phyloP scores from a whole-genome alignment of 2,113 vertebrate genomes.

The Panurus biarmicus region DNA sequence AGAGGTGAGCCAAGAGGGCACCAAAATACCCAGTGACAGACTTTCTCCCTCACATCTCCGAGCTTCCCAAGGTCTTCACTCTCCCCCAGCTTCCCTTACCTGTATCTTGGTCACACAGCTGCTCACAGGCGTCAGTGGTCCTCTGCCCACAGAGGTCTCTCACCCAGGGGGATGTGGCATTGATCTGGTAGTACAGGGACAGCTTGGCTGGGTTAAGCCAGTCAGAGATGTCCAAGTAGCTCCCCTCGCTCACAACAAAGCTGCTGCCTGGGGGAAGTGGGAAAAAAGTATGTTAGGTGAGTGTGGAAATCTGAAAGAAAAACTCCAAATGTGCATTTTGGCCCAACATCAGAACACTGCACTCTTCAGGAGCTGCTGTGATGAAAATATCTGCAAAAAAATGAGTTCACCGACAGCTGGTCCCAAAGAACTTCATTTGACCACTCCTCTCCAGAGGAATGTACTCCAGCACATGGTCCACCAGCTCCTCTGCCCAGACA shows the following conservation, averaged over 20 bases:
- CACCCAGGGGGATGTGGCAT: slow-evolving; percentile 90
- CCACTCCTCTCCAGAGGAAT: background rate
- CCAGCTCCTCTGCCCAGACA: background rate
- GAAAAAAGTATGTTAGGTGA: background rate
- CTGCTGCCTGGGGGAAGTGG: slow-evolving; percentile 81
- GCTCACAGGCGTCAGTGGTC: slow-evolving; percentile 91
- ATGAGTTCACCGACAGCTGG: background rate
- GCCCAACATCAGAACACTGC: background rate
- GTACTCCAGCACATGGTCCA: background rate
- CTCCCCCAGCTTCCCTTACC: slow-evolving; percentile 68
- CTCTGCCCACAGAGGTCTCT: slow-evolving; percentile 92
- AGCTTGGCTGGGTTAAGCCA: slow-evolving; percentile 97
- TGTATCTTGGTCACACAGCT: slow-evolving; percentile 92
- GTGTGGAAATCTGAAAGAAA: background rate
- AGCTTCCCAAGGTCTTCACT: background rate
- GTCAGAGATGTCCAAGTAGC: slow-evolving; percentile 93
- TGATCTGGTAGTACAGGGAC: slow-evolving; percentile 93
- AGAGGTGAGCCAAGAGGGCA: background rate
- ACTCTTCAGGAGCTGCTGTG: background rate
- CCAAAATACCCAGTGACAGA: background rate
- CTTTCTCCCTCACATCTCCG: background rate
- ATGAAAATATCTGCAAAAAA: background rate
- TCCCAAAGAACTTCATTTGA: background rate
- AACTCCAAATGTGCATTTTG: accelerated
- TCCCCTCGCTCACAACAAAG: slow-evolving; percentile 94